Conservation (phyloP, 2,113 vertebrate species). For the Oncorhynchus keta region DNA sequence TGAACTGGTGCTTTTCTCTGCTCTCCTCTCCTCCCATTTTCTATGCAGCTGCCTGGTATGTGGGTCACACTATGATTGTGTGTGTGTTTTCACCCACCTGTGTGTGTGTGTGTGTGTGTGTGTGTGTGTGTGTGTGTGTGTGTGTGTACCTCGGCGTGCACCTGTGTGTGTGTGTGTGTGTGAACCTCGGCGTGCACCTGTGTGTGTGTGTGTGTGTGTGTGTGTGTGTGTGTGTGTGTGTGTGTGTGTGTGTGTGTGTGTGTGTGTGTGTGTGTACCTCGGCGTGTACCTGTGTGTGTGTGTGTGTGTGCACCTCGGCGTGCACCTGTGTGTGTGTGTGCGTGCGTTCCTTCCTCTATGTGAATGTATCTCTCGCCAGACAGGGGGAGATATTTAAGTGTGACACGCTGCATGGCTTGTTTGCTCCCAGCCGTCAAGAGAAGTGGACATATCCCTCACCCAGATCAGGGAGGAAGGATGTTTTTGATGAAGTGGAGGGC, state of each 20-base stretch:
- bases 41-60: slow-evolving; percentile 54
- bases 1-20: slow-evolving; percentile 59
- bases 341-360: neutral
- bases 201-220: no score
- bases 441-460: slow-evolving; percentile 68
- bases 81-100: neutral
- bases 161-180: no score
- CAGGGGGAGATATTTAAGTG: slow-evolving; percentile 41
- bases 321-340: neutral
- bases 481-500: slow-evolving; percentile 82
- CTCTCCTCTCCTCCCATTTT: slow-evolving; percentile 50
- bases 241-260: no score
- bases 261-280: no score
- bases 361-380: neutral
- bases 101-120: no score
- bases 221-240: no score
- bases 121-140: no score
- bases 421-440: slow-evolving; percentile 44
- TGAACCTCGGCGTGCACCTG: no score
- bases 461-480: slow-evolving; percentile 76
- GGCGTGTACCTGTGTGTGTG: neutral
- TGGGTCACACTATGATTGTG: slow-evolving; percentile 52
- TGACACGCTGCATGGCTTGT: slow-evolving; percentile 59
- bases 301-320: slow-evolving; percentile 6
- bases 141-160: no score